Base-by-base conservation (phyloP, 2,888 invertebrate species). In the Drosophila anomalata region DNA sequence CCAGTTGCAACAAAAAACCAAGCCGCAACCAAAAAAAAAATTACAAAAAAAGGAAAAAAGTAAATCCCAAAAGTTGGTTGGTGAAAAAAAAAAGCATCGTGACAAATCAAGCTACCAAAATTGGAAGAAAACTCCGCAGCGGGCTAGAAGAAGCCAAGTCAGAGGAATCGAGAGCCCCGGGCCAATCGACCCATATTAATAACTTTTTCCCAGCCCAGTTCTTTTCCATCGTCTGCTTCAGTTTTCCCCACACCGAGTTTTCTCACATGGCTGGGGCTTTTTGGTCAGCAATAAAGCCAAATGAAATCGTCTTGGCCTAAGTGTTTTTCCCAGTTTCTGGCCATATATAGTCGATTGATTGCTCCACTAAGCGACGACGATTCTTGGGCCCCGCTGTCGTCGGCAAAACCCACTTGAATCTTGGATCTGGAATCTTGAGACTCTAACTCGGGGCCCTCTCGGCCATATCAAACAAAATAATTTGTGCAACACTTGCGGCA, bases 71-170 rank as follows among this genome's bases (percentile, higher is more conserved):
- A 36, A 36, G 36, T 22, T 33, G 33, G 36, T 12, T 33, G 20
- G 44, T 26, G 57, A 39, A 62, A 60, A 72, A 71, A 77, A 67
- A 66, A 77, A 78, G 75, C 87, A 90, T 91, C 91, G 91, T 91
- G 91, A 91, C 91, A 91, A 90, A 90, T 90, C 91, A 89, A 89
- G 89, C 90, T 90, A 89, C 90, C 91, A 91, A 90, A 91, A 91
- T 90, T 90, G 90, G 90, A 73, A 83, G 86, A 84, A 80, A 87
- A 87, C 65, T 63, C 17, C 5, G 46, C 44, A 20, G 33, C 71
- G 8, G 26, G 42, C 44, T 47, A 53, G 54, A 65, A 63, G 63
- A 53, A 26, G 29, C 33, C 47, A 65, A 26, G 29, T 26, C 47
- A 67, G 70, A 62, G 79, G 68, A 68, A 65, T 75, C 36, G 47